Percentiles rank a stretch among this genome's conserved stretches.
phyloP scores from a whole-genome alignment of 2,888 invertebrate genomes.

The Eupeodes luniger region DNA sequence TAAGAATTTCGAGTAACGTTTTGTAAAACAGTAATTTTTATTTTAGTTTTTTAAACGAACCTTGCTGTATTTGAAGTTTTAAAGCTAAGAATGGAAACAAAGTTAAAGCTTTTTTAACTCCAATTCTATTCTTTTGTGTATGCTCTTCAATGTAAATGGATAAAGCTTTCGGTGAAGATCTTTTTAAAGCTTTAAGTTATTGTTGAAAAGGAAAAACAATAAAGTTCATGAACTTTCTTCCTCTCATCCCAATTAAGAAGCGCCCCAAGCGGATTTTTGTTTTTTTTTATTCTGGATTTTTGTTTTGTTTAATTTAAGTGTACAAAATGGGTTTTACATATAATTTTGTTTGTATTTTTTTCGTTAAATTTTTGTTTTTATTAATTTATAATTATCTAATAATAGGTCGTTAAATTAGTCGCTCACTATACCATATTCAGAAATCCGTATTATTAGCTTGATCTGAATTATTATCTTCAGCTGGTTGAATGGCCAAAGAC shows the following conservation, averaged over 20 bases:
- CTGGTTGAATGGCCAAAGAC: conserved; percentile 84
- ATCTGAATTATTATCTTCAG: conserved; percentile 82
- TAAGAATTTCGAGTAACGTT: too few species aligned
- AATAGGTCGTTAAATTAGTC: conserved; percentile 87
- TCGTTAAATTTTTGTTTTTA: conserved; percentile 32
- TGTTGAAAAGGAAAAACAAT: too few species aligned
- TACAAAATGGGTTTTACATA: conserved; percentile 39
- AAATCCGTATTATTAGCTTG: conserved; percentile 86
- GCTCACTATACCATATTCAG: conserved; percentile 90
- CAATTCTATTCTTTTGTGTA: too few species aligned
- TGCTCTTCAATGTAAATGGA: too few species aligned
- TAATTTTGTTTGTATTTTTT: conserved; percentile 4
- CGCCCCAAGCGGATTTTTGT: conserved; percentile 15
- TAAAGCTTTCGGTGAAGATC: too few species aligned
- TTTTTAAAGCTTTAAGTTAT: background rate
- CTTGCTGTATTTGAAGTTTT: too few species aligned
- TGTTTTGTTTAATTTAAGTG: conserved; percentile 7
- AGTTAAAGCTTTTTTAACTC: too few species aligned
- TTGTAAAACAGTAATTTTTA: too few species aligned
- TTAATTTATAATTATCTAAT: conserved; percentile 55
- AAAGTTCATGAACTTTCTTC: background rate
- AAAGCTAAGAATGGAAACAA: too few species aligned
- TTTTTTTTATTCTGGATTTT: conserved; percentile 9
- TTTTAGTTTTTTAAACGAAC: too few species aligned
- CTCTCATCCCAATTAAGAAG: background rate